Conservation (phyloP, 2,888 invertebrate genomes). For the Esperia sulphurella region DNA sequence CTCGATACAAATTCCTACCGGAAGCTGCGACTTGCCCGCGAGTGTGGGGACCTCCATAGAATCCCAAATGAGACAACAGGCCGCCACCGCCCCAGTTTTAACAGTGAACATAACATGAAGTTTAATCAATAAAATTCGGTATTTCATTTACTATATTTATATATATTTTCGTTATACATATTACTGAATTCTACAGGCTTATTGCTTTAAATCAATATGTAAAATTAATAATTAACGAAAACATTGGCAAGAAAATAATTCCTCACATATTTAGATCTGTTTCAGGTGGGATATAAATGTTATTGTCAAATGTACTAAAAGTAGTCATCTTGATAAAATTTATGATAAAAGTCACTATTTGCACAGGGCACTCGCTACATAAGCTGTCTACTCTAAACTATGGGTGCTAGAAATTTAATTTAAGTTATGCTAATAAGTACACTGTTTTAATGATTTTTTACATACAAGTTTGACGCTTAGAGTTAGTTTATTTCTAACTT, state of each 20-base stretch:
- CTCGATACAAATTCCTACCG: too few species aligned
- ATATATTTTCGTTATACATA: constrained; percentile 24
- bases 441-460: neutral
- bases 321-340: neutral
- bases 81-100: too few species aligned
- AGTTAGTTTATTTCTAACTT: neutral
- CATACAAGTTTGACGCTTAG: neutral
- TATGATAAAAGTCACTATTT: constrained; percentile 14
- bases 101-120: constrained; percentile 17
- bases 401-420: constrained; percentile 26
- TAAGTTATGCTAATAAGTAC: constrained; percentile 16
- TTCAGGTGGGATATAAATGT: constrained; percentile 48
- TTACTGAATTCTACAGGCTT: constrained; percentile 19
- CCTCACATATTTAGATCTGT: constrained; percentile 17
- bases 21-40: too few species aligned
- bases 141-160: neutral
- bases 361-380: constrained; percentile 29
- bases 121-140: too few species aligned
- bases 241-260: constrained; percentile 47
- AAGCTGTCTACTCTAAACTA: constrained; percentile 31
- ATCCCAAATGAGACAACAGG: too few species aligned
- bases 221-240: constrained; percentile 19
- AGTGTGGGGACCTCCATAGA: too few species aligned
- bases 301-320: constrained; percentile 42
- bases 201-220: constrained; percentile 11